These are phyloP conservation scores for Carlito syrichta DNA, from an alignment of 2,113 vertebrate genomes.

Conservation along the genomic window DNA sequence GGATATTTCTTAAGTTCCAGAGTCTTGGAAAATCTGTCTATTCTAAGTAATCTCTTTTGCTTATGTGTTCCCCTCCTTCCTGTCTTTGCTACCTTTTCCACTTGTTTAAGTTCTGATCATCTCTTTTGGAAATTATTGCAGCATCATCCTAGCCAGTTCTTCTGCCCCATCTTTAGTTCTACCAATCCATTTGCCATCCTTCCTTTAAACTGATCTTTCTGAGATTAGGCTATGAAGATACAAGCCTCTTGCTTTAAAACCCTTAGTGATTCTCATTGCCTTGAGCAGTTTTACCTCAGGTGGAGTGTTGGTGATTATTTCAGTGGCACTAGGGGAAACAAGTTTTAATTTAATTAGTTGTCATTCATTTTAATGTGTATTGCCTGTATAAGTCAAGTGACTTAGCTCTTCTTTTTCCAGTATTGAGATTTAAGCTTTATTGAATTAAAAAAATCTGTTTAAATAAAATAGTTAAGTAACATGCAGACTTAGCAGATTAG, in stretches of 20 bases:
- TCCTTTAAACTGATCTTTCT: not conserved
- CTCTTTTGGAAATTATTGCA: not conserved
- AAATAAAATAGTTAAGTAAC: not conserved
- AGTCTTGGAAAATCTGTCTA: not conserved
- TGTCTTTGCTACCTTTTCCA: fast-evolving
- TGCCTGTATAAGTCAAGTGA: not conserved
- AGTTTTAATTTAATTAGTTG: not conserved
- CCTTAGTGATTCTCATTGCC: not conserved
- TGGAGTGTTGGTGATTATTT: not conserved
- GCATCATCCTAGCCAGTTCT: not conserved
- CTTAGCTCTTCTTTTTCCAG: not conserved
- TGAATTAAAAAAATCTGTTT: not conserved
- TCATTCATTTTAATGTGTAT: not conserved
- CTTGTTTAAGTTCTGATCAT: not conserved
- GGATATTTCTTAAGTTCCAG: not conserved
- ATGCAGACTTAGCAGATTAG: not conserved
- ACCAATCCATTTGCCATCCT: not conserved
- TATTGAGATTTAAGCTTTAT: not conserved
- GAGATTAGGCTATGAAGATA: not conserved
- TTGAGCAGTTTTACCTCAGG: not conserved
- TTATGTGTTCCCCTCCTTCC: not conserved
- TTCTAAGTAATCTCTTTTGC: not conserved
- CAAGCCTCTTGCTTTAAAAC: not conserved
- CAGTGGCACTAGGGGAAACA: not conserved
- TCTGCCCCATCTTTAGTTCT: not conserved